phyloP scores from a whole-genome alignment of 2,113 vertebrate species.

The Empidonax traillii region DNA sequence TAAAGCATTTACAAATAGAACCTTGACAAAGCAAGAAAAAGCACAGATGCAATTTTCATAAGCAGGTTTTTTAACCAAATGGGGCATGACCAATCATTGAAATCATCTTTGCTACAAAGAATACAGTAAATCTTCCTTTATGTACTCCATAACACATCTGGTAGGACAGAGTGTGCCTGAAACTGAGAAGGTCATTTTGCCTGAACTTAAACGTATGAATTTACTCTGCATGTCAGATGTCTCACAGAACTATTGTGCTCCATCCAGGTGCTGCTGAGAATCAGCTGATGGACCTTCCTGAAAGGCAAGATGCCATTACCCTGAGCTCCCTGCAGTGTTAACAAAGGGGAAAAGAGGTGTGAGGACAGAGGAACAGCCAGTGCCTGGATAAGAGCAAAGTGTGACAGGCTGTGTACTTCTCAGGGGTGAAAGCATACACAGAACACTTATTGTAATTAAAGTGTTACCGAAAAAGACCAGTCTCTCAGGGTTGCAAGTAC shows the following conservation, averaged over 20 bases:
- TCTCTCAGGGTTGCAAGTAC: neutral
- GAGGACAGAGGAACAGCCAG: neutral
- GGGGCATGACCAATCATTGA: neutral
- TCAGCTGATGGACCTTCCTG: neutral
- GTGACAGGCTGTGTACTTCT: neutral
- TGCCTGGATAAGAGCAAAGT: neutral
- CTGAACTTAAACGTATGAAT: neutral
- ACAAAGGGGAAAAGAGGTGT: accelerated
- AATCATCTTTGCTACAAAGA: neutral
- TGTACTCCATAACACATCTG: neutral
- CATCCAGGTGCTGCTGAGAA: neutral
- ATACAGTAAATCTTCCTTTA: neutral
- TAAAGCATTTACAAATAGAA: neutral
- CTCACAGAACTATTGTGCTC: neutral
- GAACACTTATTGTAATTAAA: neutral
- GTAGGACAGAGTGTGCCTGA: neutral
- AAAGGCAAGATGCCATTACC: neutral
- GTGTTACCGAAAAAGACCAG: neutral
- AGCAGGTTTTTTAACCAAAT: neutral
- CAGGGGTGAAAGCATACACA: neutral
- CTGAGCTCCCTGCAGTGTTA: neutral
- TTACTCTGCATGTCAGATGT: neutral
- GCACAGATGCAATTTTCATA: neutral
- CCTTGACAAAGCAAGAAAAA: neutral
- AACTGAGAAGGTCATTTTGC: neutral